phyloP scores from a whole-genome alignment of 53 echinoderm and acorn worm species.

The Crossaster papposus region DNA sequence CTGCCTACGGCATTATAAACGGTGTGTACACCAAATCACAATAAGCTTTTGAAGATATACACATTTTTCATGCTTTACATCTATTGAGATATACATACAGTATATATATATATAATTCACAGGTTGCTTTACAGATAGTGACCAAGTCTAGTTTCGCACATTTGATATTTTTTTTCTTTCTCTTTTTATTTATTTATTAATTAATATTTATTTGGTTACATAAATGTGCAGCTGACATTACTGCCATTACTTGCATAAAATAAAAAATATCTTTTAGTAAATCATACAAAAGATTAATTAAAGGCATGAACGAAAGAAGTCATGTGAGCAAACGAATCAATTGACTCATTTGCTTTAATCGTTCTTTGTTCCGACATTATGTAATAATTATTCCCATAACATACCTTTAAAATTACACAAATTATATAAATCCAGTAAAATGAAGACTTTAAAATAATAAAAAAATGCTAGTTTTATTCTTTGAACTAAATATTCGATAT shows the following conservation, averaged over 20 bases:
- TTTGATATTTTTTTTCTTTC: neutral
- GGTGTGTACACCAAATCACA: neutral
- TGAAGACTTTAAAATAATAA: constrained; percentile 57
- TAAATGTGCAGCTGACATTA: constrained; percentile 42
- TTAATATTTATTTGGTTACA: constrained; percentile 43
- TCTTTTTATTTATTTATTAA: neutral
- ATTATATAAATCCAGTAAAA: constrained; percentile 54
- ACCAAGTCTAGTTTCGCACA: neutral
- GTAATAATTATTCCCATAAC: constrained; percentile 35
- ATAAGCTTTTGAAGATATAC: neutral
- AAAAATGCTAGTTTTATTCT: constrained; percentile 39
- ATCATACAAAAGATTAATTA: constrained; percentile 28
- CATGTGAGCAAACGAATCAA: constrained; percentile 18
- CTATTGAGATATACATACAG: constrained; percentile 31
- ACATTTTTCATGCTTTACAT: constrained; percentile 46
- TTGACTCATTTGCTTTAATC: constrained; percentile 4
- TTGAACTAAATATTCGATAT: constrained; percentile 48
- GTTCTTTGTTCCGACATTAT: constrained; percentile 36
- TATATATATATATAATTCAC: constrained; percentile 39
- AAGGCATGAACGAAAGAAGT: constrained; percentile 48
- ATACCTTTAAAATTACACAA: constrained; percentile 44
- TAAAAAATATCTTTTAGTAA: constrained; percentile 53
- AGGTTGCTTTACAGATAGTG: constrained; percentile 13
- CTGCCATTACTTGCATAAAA: constrained; percentile 54
- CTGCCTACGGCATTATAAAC: neutral